Evolutionary conservation across 2,797 vertebrate species (phyloP).

Genomic region (Sarcoramphus papa): DNA sequence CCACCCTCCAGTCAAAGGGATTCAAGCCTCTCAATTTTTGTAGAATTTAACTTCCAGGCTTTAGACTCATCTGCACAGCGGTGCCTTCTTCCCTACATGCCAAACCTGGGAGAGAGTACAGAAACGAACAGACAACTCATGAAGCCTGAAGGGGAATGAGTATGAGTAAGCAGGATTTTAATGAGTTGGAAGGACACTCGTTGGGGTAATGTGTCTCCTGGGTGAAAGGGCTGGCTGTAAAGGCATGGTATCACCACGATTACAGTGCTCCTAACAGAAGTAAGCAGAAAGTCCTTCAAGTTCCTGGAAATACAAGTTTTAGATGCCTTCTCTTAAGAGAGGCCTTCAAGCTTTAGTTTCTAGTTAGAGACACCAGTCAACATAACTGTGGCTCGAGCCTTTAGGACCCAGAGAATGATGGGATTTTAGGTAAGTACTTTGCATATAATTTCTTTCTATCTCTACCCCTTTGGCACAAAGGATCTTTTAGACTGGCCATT

Average conservation of each 20-base stretch:
- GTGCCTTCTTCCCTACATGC: not conserved
- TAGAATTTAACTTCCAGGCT: not conserved
- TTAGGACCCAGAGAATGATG: not conserved
- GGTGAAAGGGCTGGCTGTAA: not conserved
- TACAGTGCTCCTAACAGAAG: not conserved
- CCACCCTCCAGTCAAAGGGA: not conserved
- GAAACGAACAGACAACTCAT: not conserved
- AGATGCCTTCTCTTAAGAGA: not conserved
- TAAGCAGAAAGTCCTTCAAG: not conserved
- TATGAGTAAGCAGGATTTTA: not conserved
- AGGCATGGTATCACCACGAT: too few species aligned
- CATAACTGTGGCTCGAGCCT: not conserved
- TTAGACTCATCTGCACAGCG: fast-evolving
- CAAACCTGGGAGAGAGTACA: too few species aligned
- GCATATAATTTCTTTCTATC: not conserved
- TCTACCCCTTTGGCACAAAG: not conserved
- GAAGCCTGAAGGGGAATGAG: not conserved
- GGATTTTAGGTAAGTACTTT: not conserved
- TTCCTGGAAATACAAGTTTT: not conserved
- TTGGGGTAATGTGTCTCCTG: not conserved
- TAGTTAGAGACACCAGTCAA: not conserved
- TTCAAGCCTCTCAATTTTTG: not conserved
- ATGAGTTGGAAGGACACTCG: not conserved
- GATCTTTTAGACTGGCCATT: not conserved
- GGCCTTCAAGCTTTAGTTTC: not conserved